These are phyloP conservation scores for Phyllopteryx taeniolatus DNA, from an alignment of 2,113 vertebrate genomes.

Conservation along the genomic window DNA sequence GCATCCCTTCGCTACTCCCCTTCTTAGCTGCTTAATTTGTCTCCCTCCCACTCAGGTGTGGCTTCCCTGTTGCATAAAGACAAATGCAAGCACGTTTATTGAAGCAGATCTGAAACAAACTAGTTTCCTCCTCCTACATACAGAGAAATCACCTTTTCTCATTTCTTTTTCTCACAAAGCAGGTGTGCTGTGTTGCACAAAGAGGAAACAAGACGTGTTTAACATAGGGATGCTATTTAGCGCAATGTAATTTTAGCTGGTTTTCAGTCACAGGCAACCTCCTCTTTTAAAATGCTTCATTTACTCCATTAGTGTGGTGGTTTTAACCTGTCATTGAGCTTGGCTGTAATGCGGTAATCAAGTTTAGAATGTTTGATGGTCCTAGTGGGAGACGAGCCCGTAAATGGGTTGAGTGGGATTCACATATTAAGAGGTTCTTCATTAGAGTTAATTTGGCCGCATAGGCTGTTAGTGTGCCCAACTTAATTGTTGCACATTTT, in stretches of 20 bases:
- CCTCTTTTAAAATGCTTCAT: slow-evolving; percentile 33
- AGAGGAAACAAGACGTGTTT: neutral
- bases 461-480: slow-evolving; percentile 53
- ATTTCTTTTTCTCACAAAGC: slow-evolving; percentile 29
- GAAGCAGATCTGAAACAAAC: slow-evolving; percentile 52
- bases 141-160: slow-evolving; percentile 36
- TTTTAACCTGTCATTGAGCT: slow-evolving; percentile 48
- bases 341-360: slow-evolving; percentile 58
- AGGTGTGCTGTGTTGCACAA: neutral
- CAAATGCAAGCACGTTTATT: slow-evolving; percentile 31
- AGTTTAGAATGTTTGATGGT: slow-evolving; percentile 59
- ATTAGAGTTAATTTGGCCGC: slow-evolving; percentile 60
- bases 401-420: slow-evolving; percentile 66
- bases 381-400: slow-evolving; percentile 58
- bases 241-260: neutral
- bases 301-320: slow-evolving; percentile 39
- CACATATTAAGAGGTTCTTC: slow-evolving; percentile 71
- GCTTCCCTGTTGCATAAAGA: slow-evolving; percentile 39
- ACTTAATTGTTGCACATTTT: slow-evolving; percentile 62
- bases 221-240: neutral
- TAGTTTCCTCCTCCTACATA: slow-evolving; percentile 53
- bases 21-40: neutral
- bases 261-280: neutral
- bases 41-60: slow-evolving; percentile 15
- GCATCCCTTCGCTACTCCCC: slow-evolving; percentile 6